Conservation (phyloP, 2,888 invertebrate genomes). For the Leptinotarsa peninsularis region DNA sequence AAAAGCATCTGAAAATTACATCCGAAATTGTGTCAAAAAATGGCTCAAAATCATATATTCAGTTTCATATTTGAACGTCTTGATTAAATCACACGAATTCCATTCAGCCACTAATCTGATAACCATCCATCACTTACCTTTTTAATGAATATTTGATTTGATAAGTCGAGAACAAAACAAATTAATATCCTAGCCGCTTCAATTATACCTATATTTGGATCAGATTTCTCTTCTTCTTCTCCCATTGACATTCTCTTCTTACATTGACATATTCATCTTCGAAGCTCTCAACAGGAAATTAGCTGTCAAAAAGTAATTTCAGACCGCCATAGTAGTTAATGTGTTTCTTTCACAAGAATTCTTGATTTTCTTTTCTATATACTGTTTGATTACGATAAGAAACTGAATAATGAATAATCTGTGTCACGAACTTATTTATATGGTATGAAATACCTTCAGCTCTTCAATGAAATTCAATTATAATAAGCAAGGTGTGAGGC, state of each 20-base stretch:
- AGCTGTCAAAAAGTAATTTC: constrained; percentile 2
- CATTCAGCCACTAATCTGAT: neutral
- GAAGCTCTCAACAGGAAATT: neutral
- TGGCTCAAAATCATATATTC: no score
- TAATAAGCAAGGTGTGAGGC: no score
- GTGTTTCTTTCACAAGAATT: neutral
- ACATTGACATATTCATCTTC: neutral
- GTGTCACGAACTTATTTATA: no score
- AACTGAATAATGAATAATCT: no score
- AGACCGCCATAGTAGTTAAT: neutral
- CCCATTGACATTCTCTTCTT: neutral
- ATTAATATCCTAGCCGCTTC: neutral
- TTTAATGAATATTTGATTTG: neutral
- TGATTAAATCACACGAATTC: neutral
- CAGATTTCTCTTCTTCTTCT: neutral
- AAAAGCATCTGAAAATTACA: no score
- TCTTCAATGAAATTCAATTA: no score
- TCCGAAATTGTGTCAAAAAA: no score
- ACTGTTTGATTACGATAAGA: neutral
- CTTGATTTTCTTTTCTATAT: neutral
- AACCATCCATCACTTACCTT: neutral
- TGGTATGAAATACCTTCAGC: no score
- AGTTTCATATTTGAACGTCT: neutral
- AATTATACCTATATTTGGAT: neutral
- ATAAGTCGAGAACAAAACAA: constrained; percentile 1